Evolutionary conservation across 2,113 vertebrate genomes (phyloP), one percentile per base, ranked within the genome.

Genomic region (Ivindomyrus marchei): DNA sequence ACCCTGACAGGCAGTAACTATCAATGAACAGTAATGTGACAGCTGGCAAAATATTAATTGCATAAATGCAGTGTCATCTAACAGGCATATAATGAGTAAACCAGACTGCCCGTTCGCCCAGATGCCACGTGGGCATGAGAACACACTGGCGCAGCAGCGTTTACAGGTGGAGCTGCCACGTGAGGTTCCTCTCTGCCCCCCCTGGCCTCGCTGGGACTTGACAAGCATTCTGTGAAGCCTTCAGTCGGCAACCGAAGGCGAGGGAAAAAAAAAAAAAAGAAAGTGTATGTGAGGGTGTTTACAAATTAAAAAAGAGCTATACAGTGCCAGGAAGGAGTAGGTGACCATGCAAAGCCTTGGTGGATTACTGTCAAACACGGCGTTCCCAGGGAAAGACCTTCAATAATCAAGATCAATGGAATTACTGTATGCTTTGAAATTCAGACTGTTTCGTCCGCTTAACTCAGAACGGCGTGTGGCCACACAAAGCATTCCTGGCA

Each of bases 341-440:
- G 88, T 52, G 50, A 52, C 19, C 49, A 53, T 15, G 42, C 88
- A 46, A 56, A 89, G 45, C 19, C 49, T 24, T 1, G 24, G 21
- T 6, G 52, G 89, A 89, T 85, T 85, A 58, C 53, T 85, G 89
- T 85, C 89, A 89, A 52, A 80, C 88, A 19, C 11, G 27, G 39
- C 17, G 24, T 62, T 89, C 80, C 39, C 70, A 15, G 46, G 10
- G n/a, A 24, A 47, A 62, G 39, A 85, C 42, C 8, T n/a, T 11
- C 49, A 85, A 85, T 27, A 86, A 86, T 86, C 24, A 27, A 85
- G 89, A 89, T 85, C 89, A 85, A 85, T 42, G 74, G 47, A 84
- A 89, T 89, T 89, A 84, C 27, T 56, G 27, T 56, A 31, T 4
- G 42, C 89, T 62, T 62, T 85, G 74, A 89, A 56, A 89, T 42